These are phyloP conservation scores for Rotaria socialis DNA, from an alignment of 2,888 invertebrate species.

Conservation along the genomic window DNA sequence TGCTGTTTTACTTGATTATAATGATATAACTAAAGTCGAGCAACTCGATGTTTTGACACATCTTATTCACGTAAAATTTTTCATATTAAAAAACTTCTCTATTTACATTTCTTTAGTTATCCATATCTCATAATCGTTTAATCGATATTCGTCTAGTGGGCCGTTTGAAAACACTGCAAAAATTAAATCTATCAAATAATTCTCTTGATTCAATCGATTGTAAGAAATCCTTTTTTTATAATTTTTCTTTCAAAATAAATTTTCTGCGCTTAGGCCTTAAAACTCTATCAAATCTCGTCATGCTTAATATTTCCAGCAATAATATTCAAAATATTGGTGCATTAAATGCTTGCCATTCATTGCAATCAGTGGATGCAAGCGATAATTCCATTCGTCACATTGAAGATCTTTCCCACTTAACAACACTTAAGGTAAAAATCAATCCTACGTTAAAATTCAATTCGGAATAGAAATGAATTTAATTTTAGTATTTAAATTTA, in stretches of 20 bases:
- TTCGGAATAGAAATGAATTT: background rate
- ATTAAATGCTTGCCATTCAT: conserved; percentile 73
- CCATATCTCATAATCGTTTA: conserved; percentile 77
- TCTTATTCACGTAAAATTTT: background rate
- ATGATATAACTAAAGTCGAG: conserved; percentile 17
- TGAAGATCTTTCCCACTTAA: conserved; percentile 76
- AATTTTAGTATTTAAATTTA: conserved; percentile 71
- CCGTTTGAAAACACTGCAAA: conserved; percentile 72
- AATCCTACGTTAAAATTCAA: too few species aligned
- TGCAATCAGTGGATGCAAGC: conserved; percentile 79
- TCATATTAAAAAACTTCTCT: too few species aligned
- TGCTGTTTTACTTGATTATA: background rate
- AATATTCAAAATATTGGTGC: conserved; percentile 73
- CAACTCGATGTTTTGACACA: background rate
- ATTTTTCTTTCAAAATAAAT: background rate
- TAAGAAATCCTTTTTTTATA: conserved; percentile 47
- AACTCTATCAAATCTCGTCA: conserved; percentile 74
- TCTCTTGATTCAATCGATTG: conserved; percentile 81
- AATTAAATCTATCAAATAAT: conserved; percentile 79
- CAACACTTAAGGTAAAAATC: conserved; percentile 71
- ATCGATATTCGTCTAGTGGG: conserved; percentile 81
- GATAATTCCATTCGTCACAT: conserved; percentile 80
- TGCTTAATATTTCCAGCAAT: conserved; percentile 79
- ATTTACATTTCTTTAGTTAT: conserved; percentile 53
- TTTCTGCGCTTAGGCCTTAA: conserved; percentile 65